phyloP scores from a whole-genome alignment of 2,113 vertebrate species.

The Anolis carolinensis region DNA sequence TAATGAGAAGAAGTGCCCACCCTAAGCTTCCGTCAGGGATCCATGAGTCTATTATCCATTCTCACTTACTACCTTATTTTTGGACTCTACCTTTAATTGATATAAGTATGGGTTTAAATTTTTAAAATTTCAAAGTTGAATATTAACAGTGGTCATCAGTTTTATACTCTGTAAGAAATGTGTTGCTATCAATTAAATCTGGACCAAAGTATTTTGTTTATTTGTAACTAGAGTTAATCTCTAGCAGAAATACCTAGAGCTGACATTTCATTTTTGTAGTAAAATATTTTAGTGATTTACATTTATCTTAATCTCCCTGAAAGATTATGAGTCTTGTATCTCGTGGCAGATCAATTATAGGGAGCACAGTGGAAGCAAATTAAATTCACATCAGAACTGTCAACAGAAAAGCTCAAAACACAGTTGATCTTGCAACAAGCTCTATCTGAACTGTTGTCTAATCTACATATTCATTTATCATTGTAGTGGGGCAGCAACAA shows the following conservation, averaged over 20 bases:
- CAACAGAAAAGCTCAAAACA: conserved; percentile 17
- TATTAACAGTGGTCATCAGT: conserved; percentile 6
- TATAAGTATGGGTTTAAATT: background rate
- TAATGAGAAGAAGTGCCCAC: background rate
- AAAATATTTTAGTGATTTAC: conserved; percentile 31
- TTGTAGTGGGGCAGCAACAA: background rate
- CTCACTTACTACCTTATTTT: background rate
- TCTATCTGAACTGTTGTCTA: background rate
- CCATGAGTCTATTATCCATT: background rate
- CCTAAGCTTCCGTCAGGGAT: background rate
- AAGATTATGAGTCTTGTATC: conserved; percentile 28
- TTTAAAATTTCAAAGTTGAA: conserved; percentile 25
- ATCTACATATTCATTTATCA: background rate
- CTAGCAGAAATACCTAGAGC: conserved; percentile 23
- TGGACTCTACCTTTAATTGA: background rate
- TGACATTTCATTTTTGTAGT: conserved; percentile 8
- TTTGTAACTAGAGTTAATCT: conserved; percentile 30
- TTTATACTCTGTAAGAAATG: conserved; percentile 19
- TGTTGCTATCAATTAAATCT: conserved; percentile 39
- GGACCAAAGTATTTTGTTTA: conserved; percentile 28
- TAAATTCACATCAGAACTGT: conserved; percentile 2
- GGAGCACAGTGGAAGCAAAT: background rate
- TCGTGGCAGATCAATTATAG: conserved; percentile 25
- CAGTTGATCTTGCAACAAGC: conserved; percentile 28
- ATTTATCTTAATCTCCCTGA: conserved; percentile 28